These are phyloP conservation scores for Yoshiicerus persimilis DNA, from an alignment of 1,140 invertebrate genomes.

Conservation along the genomic window DNA sequence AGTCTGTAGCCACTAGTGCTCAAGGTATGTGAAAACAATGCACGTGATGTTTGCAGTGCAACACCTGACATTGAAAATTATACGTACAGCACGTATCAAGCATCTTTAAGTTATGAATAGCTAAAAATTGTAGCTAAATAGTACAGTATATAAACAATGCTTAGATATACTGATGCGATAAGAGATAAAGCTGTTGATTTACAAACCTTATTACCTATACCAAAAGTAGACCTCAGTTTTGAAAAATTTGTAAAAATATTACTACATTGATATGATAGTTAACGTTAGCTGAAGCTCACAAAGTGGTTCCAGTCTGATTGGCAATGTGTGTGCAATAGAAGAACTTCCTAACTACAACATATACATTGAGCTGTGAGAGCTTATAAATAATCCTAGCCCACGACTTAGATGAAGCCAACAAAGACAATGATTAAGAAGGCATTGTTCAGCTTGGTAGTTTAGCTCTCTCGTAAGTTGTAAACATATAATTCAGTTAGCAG, in stretches of 20 bases:
- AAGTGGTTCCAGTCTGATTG: neutral
- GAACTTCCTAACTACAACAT: neutral
- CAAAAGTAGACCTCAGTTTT: neutral
- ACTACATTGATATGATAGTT: neutral
- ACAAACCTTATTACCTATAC: neutral
- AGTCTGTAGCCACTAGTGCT: no score
- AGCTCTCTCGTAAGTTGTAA: neutral
- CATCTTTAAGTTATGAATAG: no score
- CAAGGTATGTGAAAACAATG: no score
- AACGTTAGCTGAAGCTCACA: neutral
- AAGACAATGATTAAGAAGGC: no score
- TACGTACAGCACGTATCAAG: no score
- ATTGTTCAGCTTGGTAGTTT: no score
- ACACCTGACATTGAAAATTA: no score
- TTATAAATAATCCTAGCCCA: neutral
- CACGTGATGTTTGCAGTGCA: no score
- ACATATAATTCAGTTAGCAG: neutral
- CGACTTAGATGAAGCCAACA: no score
- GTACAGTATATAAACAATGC: neutral
- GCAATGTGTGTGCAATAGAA: no score
- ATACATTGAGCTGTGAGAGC: neutral
- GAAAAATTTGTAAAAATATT: neutral
- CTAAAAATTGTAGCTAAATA: no score
- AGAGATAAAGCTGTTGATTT: neutral
- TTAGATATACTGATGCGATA: neutral